phyloP scores from a whole-genome alignment of 1,140 invertebrate species.

The Temnothorax nylanderi region DNA sequence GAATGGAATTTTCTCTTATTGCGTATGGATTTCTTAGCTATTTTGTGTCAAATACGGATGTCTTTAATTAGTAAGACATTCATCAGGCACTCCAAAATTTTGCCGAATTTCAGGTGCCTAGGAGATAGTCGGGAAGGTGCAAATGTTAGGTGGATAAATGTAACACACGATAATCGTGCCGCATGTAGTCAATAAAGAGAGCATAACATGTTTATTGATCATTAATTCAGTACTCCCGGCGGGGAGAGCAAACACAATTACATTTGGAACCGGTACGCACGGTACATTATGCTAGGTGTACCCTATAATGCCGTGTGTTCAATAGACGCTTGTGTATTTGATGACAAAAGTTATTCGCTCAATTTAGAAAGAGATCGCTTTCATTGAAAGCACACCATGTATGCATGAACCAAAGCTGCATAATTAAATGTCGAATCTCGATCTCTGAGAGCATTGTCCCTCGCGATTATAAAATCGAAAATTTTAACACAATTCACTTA shows the following conservation, averaged over 20 bases:
- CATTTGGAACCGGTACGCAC: conserved; percentile 22
- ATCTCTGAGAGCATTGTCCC: background rate
- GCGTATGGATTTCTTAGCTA: background rate
- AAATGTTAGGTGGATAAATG: conserved; percentile 43
- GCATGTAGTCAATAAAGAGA: conserved; percentile 53
- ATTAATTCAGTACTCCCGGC: conserved; percentile 52
- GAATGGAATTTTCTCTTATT: background rate
- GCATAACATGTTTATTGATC: conserved; percentile 52
- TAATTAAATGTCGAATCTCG: conserved; percentile 22
- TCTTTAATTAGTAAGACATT: background rate
- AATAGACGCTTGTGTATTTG: conserved; percentile 24
- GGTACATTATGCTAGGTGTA: conserved; percentile 32
- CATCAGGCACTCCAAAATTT: background rate
- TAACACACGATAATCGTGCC: conserved; percentile 36
- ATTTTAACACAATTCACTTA: background rate
- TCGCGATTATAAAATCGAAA: background rate
- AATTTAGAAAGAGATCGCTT: conserved; percentile 37
- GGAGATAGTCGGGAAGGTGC: background rate
- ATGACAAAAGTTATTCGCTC: conserved; percentile 48
- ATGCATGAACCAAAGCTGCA: background rate
- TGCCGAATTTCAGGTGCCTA: background rate
- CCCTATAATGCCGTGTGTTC: conserved; percentile 36
- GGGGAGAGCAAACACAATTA: conserved; percentile 50
- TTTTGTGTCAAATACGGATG: background rate
- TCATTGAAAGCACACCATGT: background rate